Evolutionary conservation across 2,888 invertebrate species (phyloP), one percentile per base, ranked within the genome.

Genomic region (Cephus runcator): DNA sequence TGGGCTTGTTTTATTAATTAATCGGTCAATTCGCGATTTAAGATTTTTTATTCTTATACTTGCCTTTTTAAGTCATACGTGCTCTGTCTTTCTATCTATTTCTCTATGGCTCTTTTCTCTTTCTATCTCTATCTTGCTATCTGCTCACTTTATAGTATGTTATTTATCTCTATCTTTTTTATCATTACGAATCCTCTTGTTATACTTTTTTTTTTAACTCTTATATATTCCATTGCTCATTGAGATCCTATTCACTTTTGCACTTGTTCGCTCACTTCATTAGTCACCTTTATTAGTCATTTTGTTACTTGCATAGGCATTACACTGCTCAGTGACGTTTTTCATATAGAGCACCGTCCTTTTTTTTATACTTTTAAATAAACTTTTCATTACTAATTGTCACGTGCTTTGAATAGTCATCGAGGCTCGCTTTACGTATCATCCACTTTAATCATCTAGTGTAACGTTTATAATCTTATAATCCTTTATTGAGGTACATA

Each of bases 111-210:
- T 71, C 33, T 71, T 33, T 33, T 78, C 76, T 87, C 83, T 69
- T 15, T 71, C 30, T 34, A 3, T 71, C 30, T 71, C 12, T 33
- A 30, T 84, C 83, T 84, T 82, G 81, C 80, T 56, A 6, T 56
- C 23, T 56, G 40, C 40, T 56, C 40, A 56, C 23, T 56, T 23
- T 56, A 56, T 0, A 56, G 40, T 56, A 56, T 56, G 40, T 56
- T 23, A 56, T 23, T 23, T 15, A 40, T 12, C 15, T 40, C 15
- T 36, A 12, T 40, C 15, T 40, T 23, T 56, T 4, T 56, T 56
- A 9, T 34, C 23, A 23, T 9, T 56, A 56, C 23, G 23, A 56
- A 56, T 15, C 40, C 9, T 40, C 12, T 40, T 56, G 2, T 23
- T 23, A 23, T 40, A 23, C 2, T 56, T 56, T 56, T 56, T 6